These are phyloP conservation scores for Craseonycteris thonglongyai DNA, from an alignment of 2,113 vertebrate species.

Conservation along the genomic window DNA sequence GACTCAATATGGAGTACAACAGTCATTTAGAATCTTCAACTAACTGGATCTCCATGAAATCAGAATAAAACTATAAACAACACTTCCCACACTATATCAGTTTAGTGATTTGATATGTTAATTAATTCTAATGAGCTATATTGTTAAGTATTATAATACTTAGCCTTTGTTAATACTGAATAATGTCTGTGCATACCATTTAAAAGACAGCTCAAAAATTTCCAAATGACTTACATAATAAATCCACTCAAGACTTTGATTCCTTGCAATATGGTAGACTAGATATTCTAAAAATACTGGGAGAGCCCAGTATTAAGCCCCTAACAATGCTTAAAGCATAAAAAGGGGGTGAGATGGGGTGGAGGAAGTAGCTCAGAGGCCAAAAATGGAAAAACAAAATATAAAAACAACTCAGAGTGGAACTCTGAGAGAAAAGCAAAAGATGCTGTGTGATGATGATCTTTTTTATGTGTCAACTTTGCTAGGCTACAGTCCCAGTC, in stretches of 20 bases:
- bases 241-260: not conserved
- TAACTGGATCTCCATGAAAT: not conserved
- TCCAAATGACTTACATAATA: not conserved
- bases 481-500: not conserved
- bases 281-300: not conserved
- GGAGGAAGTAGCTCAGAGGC: not conserved
- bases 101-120: not conserved
- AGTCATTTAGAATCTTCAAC: not conserved
- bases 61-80: not conserved
- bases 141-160: not conserved
- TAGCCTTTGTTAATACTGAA: not conserved
- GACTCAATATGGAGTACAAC: not conserved
- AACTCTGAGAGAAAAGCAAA: not conserved
- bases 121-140: not conserved
- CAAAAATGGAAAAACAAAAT: not conserved
- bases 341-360: not conserved
- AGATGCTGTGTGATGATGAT: not conserved
- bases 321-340: not conserved
- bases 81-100: not conserved
- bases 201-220: not conserved
- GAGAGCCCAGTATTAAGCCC: not conserved
- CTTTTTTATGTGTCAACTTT: not conserved
- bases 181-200: not conserved
- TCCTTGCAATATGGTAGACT: not conserved
- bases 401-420: not conserved